Percentiles rank a stretch among this genome's conserved stretches.
These are phyloP conservation scores for Anoplolepis gracilipes DNA, from an alignment of 1,140 invertebrate species.

Conservation along the genomic window DNA sequence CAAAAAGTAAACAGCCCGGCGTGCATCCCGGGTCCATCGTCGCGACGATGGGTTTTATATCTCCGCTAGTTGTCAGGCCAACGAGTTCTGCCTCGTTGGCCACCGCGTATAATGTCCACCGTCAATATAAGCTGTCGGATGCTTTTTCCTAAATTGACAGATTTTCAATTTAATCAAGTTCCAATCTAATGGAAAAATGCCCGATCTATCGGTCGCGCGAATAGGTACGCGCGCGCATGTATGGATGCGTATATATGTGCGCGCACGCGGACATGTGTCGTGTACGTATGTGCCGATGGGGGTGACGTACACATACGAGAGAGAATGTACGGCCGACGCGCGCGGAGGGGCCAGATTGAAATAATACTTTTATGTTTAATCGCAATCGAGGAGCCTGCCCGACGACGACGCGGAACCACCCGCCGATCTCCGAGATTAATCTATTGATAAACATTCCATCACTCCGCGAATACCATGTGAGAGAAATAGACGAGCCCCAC, in stretches of 20 bases:
- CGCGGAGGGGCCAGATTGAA: constrained; percentile 77
- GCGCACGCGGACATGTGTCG: neutral
- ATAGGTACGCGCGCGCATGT: constrained; percentile 21
- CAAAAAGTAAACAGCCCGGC: constrained; percentile 79
- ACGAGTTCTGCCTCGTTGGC: constrained; percentile 73
- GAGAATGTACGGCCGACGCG: constrained; percentile 70
- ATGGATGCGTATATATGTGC: neutral
- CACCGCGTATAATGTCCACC: constrained; percentile 83
- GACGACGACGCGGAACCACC: constrained; percentile 73
- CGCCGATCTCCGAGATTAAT: constrained; percentile 80
- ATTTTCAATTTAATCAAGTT: constrained; percentile 86
- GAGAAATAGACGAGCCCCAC: constrained; percentile 71
- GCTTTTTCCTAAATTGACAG: constrained; percentile 86
- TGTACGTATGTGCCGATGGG: constrained; percentile 7
- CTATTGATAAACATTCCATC: constrained; percentile 81
- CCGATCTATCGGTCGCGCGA: constrained; percentile 82
- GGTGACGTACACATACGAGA: constrained; percentile 64
- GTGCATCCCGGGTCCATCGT: constrained; percentile 72
- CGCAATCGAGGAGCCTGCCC: constrained; percentile 73
- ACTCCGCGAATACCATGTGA: constrained; percentile 72
- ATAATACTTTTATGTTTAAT: constrained; percentile 81
- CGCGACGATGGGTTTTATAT: constrained; percentile 76
- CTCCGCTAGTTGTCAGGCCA: constrained; percentile 81
- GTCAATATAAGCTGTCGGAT: constrained; percentile 84
- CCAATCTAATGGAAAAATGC: constrained; percentile 86